Evolutionary conservation across 2,888 invertebrate genomes (phyloP), one percentile per base, ranked within the genome.

Genomic region (Caradrina clavipalpis): DNA sequence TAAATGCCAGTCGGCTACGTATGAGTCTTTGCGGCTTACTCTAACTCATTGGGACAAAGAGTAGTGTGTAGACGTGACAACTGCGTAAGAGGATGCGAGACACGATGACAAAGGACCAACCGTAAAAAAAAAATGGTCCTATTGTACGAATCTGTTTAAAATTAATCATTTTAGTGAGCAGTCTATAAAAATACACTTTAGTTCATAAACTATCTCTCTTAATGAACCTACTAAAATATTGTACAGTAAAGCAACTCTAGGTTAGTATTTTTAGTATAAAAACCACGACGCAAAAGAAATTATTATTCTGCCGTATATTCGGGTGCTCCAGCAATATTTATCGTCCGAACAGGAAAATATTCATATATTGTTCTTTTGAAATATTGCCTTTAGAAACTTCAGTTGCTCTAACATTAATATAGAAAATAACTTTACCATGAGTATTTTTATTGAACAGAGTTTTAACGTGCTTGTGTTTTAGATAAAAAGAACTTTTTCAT

Each of bases 21-120:
- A 78, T 76, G 62, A 69, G 66, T 75, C 76, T 73, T 81, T 83
- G 83, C 66, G 83, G 83, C 71, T 81, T 80, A 80, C 66, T 70
- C 57, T 72, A 71, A 77, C 72, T 68, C 75, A 74, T 57, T 57
- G 69, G 19, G 39, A 1, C 77, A 71, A 11, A 80, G 83, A 83
- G 26, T 63, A 72, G 19, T 8, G 1, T 15, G 35, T 17, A 82
- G 82, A 81, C n/a, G 45, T 7, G 68, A 17, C 35, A 55, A 19
- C 10, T 19, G 15, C n/a, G 8, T 26, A 42, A 42, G 11, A 53
- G 2, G 5, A 45, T 45, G 17, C 45, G 45, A 17, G 17, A 17
- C 5, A 45, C 0, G 15, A 45, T 45, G 13, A 39, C 39, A 39
- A 39, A 39, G 39, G 39, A 13, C 2, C 39, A 39, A 35, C 3